Evolutionary conservation across 2,888 invertebrate genomes (phyloP).

Genomic region (Rhingia campestris): DNA sequence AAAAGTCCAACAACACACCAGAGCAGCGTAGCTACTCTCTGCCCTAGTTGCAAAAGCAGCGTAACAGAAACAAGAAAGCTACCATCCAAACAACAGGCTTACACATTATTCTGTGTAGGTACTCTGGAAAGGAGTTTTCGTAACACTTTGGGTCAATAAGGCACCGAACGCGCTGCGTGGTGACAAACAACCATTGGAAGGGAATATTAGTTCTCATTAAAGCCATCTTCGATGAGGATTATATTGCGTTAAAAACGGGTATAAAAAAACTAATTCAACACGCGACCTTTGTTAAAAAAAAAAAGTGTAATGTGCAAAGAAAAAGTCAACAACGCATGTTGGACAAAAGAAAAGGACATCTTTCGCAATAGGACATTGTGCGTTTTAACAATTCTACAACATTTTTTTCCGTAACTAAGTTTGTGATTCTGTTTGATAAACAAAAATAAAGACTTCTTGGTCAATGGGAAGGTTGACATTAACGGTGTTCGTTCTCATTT

Average conservation of each 20-base stretch:
- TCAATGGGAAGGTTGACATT: no score
- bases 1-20: conserved; percentile 29
- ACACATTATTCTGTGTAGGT: conserved; percentile 4
- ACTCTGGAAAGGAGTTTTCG: conserved; percentile 31
- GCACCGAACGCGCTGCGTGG: conserved; percentile 8
- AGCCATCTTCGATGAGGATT: background rate
- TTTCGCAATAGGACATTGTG: conserved; percentile 40
- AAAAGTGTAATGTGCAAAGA: background rate
- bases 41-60: conserved; percentile 48
- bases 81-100: conserved; percentile 31
- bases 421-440: no score
- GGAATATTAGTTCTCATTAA: background rate
- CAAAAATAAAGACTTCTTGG: no score
- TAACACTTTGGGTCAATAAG: conserved; percentile 50
- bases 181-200: conserved; percentile 2
- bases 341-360: background rate
- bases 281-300: background rate
- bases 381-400: conserved; percentile 19
- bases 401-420: no score
- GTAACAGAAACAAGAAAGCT: conserved; percentile 35
- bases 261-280: background rate
- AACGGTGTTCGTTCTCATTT: background rate
- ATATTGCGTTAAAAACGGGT: background rate
- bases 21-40: conserved; percentile 25
- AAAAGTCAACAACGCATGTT: background rate